Percentiles rank a stretch among this genome's conserved stretches.
Evolutionary conservation across 2,888 invertebrate species (phyloP).

Genomic region (Augochlorella aurata): DNA sequence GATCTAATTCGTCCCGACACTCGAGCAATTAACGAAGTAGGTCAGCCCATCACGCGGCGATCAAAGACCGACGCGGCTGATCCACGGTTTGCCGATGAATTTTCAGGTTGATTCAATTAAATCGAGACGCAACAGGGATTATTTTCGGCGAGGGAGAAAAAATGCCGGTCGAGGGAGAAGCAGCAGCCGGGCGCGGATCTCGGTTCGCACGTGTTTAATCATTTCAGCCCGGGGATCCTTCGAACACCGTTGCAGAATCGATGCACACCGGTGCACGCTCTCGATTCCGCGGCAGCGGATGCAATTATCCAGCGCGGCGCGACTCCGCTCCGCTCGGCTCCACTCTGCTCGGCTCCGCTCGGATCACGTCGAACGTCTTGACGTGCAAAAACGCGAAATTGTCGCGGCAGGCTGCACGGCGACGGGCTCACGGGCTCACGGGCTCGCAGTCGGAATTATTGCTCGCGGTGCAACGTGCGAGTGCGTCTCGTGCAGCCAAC

Average conservation of each 20-base stretch:
- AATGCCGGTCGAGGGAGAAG: neutral
- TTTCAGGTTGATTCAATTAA: neutral
- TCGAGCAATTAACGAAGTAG: neutral
- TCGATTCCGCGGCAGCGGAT: slow-evolving; percentile 34
- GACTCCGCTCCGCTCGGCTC: slow-evolving; percentile 7
- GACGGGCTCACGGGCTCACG: slow-evolving; percentile 26
- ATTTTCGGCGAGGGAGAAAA: neutral
- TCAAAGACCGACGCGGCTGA: neutral
- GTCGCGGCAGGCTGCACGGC: slow-evolving; percentile 47
- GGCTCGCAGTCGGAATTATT: slow-evolving; percentile 20
- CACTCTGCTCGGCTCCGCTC: neutral
- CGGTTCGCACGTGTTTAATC: neutral
- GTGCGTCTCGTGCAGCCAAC: slow-evolving; percentile 13
- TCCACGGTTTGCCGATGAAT: neutral
- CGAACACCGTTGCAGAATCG: slow-evolving; percentile 18
- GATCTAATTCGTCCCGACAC: neutral
- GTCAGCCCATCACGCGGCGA: neutral
- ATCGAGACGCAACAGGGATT: neutral
- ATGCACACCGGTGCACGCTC: slow-evolving; percentile 23
- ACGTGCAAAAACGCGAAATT: slow-evolving; percentile 50
- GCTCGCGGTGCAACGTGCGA: slow-evolving; percentile 24
- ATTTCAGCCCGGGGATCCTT: neutral
- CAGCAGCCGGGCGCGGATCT: neutral
- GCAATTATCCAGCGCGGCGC: slow-evolving; percentile 44
- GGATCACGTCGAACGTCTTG: slow-evolving; percentile 58